Percentiles rank a stretch among this genome's conserved stretches.
These are phyloP conservation scores for Trissolcus basalis DNA, from an alignment of 1,140 invertebrate genomes.

Conservation along the genomic window DNA sequence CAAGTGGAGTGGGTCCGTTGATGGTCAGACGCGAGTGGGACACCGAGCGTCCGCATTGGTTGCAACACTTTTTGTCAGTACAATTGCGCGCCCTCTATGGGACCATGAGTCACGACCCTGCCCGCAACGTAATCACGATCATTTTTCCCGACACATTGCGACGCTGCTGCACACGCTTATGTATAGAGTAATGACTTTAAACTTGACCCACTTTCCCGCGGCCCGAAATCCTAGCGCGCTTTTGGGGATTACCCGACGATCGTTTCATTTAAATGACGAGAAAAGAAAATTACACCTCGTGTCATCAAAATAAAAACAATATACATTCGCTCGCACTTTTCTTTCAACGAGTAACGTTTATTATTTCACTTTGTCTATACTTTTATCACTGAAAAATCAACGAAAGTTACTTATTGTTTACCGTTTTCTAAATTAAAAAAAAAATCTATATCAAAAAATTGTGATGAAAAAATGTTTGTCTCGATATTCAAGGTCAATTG, in stretches of 20 bases:
- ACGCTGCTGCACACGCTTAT: slow-evolving; percentile 8
- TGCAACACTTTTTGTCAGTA: slow-evolving; percentile 3
- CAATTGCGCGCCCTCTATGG: slow-evolving; percentile 13
- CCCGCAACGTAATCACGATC: slow-evolving; percentile 13
- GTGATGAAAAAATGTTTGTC: no score
- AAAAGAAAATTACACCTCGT: no score
- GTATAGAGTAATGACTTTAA: slow-evolving; percentile 42
- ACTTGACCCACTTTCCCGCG: slow-evolving; percentile 28
- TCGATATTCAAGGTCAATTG: no score
- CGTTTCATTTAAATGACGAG: background rate
- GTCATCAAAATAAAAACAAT: no score
- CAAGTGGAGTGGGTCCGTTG: slow-evolving; percentile 11
- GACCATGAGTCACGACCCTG: slow-evolving; percentile 29
- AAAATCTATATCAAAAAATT: no score
- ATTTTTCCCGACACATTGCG: slow-evolving; percentile 21
- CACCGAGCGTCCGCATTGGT: slow-evolving; percentile 4
- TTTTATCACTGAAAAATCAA: no score
- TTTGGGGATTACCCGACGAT: background rate
- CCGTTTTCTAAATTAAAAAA: no score
- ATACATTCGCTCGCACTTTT: no score
- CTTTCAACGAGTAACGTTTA: no score
- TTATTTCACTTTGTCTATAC: no score
- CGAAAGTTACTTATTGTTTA: no score
- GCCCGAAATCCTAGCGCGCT: slow-evolving; percentile 10
- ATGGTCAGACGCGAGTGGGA: slow-evolving; percentile 12